Conservation (phyloP, 2,113 vertebrate genomes). For the Neolamprologus ventralis region DNA sequence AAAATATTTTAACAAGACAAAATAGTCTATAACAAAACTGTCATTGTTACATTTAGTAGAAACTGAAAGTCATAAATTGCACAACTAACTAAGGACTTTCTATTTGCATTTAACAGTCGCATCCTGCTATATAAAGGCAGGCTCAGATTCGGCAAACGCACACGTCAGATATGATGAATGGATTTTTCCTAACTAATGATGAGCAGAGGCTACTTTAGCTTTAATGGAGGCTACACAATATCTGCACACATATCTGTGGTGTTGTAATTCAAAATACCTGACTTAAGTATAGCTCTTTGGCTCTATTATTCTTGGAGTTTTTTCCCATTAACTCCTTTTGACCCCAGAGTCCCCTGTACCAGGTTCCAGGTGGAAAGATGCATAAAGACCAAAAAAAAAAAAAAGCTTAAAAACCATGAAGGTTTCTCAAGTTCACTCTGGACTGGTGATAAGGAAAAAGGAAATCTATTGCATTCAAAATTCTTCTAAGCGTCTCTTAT, state of each 20-base stretch:
- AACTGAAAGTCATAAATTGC: background rate
- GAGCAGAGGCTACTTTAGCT: background rate
- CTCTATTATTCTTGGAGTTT: background rate
- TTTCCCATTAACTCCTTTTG: background rate
- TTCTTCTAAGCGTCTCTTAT: background rate
- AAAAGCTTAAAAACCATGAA: background rate
- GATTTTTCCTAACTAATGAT: background rate
- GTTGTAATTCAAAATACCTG: background rate
- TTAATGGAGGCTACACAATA: background rate
- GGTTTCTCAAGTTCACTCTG: background rate
- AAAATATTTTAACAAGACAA: background rate
- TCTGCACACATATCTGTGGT: background rate
- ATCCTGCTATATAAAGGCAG: background rate
- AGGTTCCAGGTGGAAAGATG: background rate
- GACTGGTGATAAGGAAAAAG: background rate
- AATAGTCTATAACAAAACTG: background rate
- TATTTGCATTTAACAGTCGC: background rate
- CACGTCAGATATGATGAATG: background rate
- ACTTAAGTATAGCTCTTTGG: background rate
- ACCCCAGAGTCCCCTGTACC: background rate
- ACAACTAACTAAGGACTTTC: background rate
- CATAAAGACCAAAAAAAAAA: background rate
- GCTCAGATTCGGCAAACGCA: background rate
- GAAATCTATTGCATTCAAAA: background rate
- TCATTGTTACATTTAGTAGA: background rate